Conservation (phyloP, 2,113 vertebrate species). For the Rana temporaria region DNA sequence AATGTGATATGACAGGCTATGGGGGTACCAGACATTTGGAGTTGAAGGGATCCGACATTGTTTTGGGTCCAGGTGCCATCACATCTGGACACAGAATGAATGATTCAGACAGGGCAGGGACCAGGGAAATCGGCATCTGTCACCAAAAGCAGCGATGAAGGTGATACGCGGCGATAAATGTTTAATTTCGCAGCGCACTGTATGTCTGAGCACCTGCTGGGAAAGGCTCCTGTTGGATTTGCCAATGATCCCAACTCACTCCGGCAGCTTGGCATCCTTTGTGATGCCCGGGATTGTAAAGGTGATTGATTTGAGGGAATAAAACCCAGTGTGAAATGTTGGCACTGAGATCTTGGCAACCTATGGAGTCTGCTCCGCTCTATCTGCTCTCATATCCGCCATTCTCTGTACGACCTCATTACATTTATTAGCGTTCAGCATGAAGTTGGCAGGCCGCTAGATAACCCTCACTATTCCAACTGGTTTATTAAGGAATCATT, state of each 20-base stretch:
- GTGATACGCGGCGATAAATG: slow-evolving; percentile 50
- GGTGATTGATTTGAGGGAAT: slow-evolving; percentile 54
- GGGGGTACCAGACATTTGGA: not conserved
- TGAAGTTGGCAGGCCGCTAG: slow-evolving; percentile 19
- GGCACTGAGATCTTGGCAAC: slow-evolving; percentile 33
- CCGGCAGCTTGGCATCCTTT: slow-evolving; percentile 27
- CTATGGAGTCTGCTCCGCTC: slow-evolving; percentile 8
- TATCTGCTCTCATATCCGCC: slow-evolving; percentile 8
- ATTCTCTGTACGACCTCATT: slow-evolving; percentile 39
- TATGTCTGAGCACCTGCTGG: slow-evolving; percentile 41
- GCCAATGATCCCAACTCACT: slow-evolving; percentile 26
- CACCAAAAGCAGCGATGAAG: slow-evolving; percentile 38
- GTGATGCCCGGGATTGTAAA: slow-evolving; percentile 31
- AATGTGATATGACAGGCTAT: slow-evolving; percentile 30
- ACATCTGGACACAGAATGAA: slow-evolving; percentile 52
- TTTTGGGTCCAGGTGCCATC: slow-evolving; percentile 44
- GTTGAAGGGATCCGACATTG: slow-evolving; percentile 28
- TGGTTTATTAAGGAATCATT: slow-evolving; percentile 31
- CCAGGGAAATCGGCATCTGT: slow-evolving; percentile 28
- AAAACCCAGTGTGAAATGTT: slow-evolving; percentile 40
- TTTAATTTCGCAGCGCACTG: slow-evolving; percentile 46
- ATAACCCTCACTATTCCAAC: slow-evolving; percentile 17
- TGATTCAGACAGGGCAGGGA: slow-evolving; percentile 38
- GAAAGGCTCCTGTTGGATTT: slow-evolving; percentile 18
- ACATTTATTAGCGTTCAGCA: slow-evolving; percentile 41